Percentiles rank a stretch among this genome's conserved stretches.
phyloP scores from a whole-genome alignment of 2,113 vertebrate species.

The Pao palembangensis region DNA sequence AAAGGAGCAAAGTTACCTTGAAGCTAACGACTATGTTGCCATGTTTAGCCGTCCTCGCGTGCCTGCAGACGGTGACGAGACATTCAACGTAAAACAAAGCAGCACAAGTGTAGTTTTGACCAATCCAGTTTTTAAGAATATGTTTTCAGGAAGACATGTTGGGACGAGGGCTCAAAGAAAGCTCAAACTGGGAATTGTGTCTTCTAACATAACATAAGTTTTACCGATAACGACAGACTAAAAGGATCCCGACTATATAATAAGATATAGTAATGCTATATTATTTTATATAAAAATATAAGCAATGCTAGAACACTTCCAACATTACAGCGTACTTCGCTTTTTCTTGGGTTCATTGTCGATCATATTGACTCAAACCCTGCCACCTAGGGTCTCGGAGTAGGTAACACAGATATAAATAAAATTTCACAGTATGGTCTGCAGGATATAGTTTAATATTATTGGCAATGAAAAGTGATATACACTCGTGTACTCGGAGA shows the following conservation, averaged over 20 bases:
- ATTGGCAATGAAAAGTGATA: too few relatives aligned
- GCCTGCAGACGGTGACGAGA: background rate
- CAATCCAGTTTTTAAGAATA: background rate
- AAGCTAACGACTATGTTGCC: background rate
- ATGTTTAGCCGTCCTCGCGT: background rate
- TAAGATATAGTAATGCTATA: too few relatives aligned
- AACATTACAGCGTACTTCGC: background rate
- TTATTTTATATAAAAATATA: too few relatives aligned
- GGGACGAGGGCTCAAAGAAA: background rate
- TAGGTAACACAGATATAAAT: background rate
- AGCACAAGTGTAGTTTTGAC: background rate
- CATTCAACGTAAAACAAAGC: background rate
- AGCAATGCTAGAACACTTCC: too few relatives aligned
- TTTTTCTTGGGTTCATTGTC: background rate
- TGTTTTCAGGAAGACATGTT: background rate
- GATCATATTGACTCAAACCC: too few relatives aligned
- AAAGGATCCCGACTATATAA: too few relatives aligned
- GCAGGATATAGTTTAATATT: too few relatives aligned
- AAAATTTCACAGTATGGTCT: background rate
- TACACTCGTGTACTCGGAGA: too few relatives aligned
- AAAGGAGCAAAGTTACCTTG: background rate
- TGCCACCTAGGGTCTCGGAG: background rate
- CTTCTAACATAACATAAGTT: too few relatives aligned
- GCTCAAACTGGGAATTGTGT: background rate
- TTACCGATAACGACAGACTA: too few relatives aligned